Base-by-base conservation (phyloP, 2,797 vertebrate genomes). In the Arnoldichthys spilopterus region DNA sequence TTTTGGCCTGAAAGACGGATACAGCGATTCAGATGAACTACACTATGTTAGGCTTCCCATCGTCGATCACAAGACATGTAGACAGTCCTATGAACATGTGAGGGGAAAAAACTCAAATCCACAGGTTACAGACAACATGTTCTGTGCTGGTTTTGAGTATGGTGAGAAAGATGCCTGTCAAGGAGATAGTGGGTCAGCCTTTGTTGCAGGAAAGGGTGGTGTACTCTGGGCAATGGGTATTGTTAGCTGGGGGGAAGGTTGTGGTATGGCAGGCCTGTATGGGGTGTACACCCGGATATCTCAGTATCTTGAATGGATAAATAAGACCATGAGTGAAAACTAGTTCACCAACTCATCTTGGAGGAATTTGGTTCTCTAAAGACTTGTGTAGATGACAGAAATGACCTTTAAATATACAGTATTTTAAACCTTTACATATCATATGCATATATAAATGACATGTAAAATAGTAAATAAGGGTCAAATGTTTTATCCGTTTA, bases 291-390 rank as follows among this genome's bases (percentile, higher is more conserved):
- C 91, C 54, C 87, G 20, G 78, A 88, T 92, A 0, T 1, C 13
- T 0, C 88, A 87, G 76, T 92, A 92, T 37, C 0, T 89, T 37
- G 79, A 86, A 58, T 93, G 92, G 92, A 89, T 93, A 72, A 4
- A 86, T 4, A 82, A 82, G 6, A 90, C 79, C 26, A 91, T 92
- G 71, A 49, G 74, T 7, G 83, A 88, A 30, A 90, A 90, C 24
- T 84, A 88, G 66, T 73, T 6, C 1, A 9, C 3, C 20, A n/a
- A 20, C 9, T 18, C 26, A 54, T 1, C 6, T n/a, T 1, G n/a
- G n/a, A 54, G 5, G 13, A 54, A 54, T n/a, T 3, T 4, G 13
- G 5, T 54, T 54, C 34, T 37, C 3, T 3, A 37, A 8, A 8
- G 8, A 3, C 34, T 3, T 37, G 3, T 3, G 34, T 8, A 3